Evolutionary conservation across 2,888 invertebrate genomes (phyloP), one percentile per base, ranked within the genome.

Genomic region (Melanophora roralis): DNA sequence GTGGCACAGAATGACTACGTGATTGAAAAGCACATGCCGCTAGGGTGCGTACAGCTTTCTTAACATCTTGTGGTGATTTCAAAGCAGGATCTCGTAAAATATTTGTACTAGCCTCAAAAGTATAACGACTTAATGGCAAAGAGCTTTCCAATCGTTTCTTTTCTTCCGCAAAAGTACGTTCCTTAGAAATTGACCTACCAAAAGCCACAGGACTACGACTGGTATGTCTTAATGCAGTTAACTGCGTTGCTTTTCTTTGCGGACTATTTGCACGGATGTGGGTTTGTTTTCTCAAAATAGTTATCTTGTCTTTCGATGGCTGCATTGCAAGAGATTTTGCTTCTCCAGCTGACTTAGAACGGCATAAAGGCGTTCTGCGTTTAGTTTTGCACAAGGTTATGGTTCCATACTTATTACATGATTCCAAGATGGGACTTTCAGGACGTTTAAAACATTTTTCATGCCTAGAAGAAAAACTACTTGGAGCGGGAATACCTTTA

Each of bases 41-140:
- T 81, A 88, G 88, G 0, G 88, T 90, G 73, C 89, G 91, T 68
- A 90, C 89, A 7, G 90, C 91, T 75, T 90, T 90, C 79, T 91
- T 91, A 0, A 92, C 92, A 85, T 93, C 92, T 27, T 91, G 91
- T 0, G 93, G 92, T 0, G 93, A 93, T 45, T 92, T 88, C 4
- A 93, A 85, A 69, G 92, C 92, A 0, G 93, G 91, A 36, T 93
- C 89, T 2, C 89, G 82, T 51, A 90, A 81, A 3, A 90, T 90
- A 72, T 89, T 90, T 6, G 90, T 90, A 75, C 89, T 89, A 0
- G 89, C 89, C 81, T 89, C 88, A 40, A 90, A 89, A 65, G 87
- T 88, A 62, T 86, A 86, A 14, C 88, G 86, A 65, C 83, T 83
- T 5, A 87, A 82, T 0, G 90, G 89, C 78, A 90, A 64, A 0